phyloP scores from a whole-genome alignment of 2,113 vertebrate species.

The Hirundichthys speculiger region DNA sequence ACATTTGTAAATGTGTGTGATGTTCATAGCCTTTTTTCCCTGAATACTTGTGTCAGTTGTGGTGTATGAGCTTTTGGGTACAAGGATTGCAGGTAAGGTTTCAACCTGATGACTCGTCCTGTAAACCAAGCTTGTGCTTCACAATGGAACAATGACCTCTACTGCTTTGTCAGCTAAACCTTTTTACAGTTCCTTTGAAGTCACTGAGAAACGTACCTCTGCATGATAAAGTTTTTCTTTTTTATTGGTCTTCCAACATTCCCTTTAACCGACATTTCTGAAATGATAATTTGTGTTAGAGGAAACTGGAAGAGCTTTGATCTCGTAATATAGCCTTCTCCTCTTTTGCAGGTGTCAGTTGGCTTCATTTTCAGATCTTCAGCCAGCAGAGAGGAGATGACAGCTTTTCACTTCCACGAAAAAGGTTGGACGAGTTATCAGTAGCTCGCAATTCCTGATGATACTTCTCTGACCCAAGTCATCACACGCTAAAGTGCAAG shows the following conservation, averaged over 20 bases:
- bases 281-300: not conserved
- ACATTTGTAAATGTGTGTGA: not conserved
- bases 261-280: slow-evolving; percentile 4
- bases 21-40: not conserved
- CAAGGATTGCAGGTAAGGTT: slow-evolving; percentile 11
- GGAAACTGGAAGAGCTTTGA: not conserved
- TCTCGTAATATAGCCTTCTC: too few species aligned
- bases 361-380: too few species aligned
- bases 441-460: too few species aligned
- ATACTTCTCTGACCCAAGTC: too few species aligned
- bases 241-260: not conserved
- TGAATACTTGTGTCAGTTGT: not conserved
- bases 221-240: not conserved
- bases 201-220: not conserved
- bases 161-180: slow-evolving; percentile 5
- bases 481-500: too few species aligned
- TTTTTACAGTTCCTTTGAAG: slow-evolving; percentile 1
- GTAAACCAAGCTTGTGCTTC: too few species aligned
- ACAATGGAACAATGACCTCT: not conserved
- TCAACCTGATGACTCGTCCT: slow-evolving; percentile 1
- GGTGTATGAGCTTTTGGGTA: not conserved
- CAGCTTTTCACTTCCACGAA: too few species aligned
- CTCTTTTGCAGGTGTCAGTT: too few species aligned
- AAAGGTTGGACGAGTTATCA: too few species aligned
- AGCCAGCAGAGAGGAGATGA: too few species aligned